phyloP scores from a whole-genome alignment of 1,140 invertebrate species.

The Zaprionus africanus region DNA sequence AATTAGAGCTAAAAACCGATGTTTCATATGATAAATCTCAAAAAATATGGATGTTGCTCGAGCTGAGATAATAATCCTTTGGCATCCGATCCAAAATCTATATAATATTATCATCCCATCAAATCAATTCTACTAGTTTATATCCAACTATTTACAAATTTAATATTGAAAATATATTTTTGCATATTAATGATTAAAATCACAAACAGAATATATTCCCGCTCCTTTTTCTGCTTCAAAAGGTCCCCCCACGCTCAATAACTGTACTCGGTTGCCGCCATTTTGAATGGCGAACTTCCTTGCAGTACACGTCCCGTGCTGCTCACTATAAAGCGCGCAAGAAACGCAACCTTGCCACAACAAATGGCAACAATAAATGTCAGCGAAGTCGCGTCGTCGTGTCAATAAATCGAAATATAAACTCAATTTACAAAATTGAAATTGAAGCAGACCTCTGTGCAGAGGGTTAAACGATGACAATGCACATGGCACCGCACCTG shows the following conservation, averaged over 20 bases:
- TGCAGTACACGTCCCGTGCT: constrained; percentile 23
- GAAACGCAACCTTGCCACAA: constrained; percentile 55
- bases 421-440: constrained; percentile 81
- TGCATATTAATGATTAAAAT: not conserved
- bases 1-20: no score
- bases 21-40: no score
- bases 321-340: constrained; percentile 60
- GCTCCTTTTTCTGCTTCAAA: not conserved
- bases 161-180: no score
- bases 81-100: no score
- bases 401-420: constrained; percentile 82
- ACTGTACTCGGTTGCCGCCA: constrained; percentile 37
- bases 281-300: constrained; percentile 36
- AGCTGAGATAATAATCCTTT: no score
- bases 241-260: constrained; percentile 4
- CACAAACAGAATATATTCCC: not conserved
- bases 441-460: constrained; percentile 56
- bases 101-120: no score
- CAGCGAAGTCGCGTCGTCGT: constrained; percentile 60
- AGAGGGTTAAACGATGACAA: constrained; percentile 67
- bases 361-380: constrained; percentile 76
- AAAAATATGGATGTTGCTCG: no score
- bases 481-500: constrained; percentile 58
- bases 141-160: no score
- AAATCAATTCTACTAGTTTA: no score